Conservation (phyloP, 1,140 invertebrate species). For the Cotesia typhae region DNA sequence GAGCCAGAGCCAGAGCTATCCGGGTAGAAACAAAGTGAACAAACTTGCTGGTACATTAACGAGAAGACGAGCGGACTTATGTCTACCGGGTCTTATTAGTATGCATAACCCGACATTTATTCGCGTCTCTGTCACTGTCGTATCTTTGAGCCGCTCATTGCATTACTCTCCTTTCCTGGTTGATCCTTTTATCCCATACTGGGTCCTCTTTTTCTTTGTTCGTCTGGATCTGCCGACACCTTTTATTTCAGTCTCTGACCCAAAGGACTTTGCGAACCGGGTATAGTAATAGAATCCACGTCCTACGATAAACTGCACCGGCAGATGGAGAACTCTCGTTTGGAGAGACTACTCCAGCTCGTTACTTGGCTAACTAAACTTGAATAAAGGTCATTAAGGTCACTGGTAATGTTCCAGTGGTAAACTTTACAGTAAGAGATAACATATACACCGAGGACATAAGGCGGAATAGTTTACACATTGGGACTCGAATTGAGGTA, state of each 20-base stretch:
- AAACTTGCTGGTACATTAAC: conserved; percentile 14
- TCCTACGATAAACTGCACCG: conserved; percentile 1
- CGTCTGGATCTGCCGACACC: too few species aligned
- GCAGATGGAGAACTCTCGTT: not conserved
- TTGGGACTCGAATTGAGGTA: too few species aligned
- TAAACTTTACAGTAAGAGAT: not conserved
- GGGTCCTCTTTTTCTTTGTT: not conserved
- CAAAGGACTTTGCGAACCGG: not conserved
- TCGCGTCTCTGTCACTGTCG: not conserved
- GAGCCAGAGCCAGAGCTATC: not conserved
- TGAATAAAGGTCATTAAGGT: conserved; percentile 13
- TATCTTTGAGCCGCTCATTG: conserved; percentile 32
- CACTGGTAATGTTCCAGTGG: not conserved
- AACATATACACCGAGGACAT: not conserved
- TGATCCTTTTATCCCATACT: conserved; percentile 5
- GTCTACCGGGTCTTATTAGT: conserved; percentile 39
- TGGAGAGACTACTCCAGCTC: not conserved
- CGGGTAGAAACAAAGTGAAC: conserved; percentile 10
- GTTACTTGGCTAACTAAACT: conserved; percentile 23
- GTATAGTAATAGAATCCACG: not conserved
- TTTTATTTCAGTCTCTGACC: too few species aligned
- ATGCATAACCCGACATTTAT: conserved; percentile 36
- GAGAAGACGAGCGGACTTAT: conserved; percentile 24
- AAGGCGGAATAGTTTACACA: too few species aligned
- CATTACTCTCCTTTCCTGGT: conserved; percentile 44